These are phyloP conservation scores for Boulengeromyrus knoepffleri DNA, from an alignment of 2,113 vertebrate species.

Conservation along the genomic window DNA sequence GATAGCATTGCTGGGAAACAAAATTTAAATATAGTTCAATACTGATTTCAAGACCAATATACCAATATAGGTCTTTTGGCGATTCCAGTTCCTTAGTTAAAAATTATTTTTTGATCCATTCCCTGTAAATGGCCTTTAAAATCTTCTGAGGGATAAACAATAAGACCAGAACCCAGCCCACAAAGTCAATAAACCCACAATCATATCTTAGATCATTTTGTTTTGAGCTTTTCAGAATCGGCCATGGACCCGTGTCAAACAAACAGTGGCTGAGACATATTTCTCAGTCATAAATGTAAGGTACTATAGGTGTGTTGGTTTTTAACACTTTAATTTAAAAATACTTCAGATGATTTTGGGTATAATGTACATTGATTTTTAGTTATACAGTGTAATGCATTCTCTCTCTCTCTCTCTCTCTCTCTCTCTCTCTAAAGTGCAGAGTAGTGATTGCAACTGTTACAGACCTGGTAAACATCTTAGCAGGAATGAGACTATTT, in stretches of 20 bases:
- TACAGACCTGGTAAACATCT: not conserved
- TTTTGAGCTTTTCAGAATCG: not conserved
- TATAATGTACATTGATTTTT: slow-evolving; percentile 31
- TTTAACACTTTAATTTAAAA: slow-evolving; percentile 19
- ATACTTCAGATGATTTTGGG: slow-evolving; percentile 22
- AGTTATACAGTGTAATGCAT: slow-evolving; percentile 24
- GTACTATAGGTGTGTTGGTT: not conserved
- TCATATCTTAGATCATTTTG: not conserved
- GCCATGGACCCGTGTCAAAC: not conserved
- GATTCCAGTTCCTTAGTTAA: not conserved
- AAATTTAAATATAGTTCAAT: not conserved
- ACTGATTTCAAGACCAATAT: not conserved
- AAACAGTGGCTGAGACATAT: not conserved
- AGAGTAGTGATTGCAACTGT: slow-evolving; percentile 14
- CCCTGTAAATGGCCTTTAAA: not conserved
- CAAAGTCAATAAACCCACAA: not conserved
- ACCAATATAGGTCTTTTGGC: not conserved
- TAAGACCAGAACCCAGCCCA: not conserved
- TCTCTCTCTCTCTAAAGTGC: slow-evolving; percentile 16
- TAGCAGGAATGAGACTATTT: not conserved
- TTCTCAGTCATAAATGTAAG: not conserved
- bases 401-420: not conserved
- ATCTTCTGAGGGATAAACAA: not conserved
- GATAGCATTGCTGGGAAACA: too few relatives aligned
- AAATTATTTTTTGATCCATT: not conserved